These are phyloP conservation scores for Anguilla megastoma DNA, from an alignment of 2,797 vertebrate species.

Conservation along the genomic window DNA sequence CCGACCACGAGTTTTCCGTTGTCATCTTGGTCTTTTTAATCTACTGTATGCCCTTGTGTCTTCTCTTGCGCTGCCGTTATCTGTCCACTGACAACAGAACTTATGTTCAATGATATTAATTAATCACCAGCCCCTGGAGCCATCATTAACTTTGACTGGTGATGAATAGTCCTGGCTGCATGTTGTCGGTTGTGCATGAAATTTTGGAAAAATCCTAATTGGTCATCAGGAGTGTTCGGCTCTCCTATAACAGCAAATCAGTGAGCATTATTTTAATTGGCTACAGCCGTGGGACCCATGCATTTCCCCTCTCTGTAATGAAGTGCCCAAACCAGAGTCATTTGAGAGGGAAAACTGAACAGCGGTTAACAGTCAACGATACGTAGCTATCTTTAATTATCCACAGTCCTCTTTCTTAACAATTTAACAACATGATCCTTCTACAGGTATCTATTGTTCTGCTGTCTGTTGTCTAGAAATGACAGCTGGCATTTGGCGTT, in stretches of 20 bases:
- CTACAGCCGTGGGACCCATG: constrained; percentile 64
- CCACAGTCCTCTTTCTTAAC: background rate
- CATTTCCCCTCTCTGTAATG: constrained; percentile 59
- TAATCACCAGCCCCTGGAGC: constrained; percentile 63
- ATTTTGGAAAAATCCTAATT: constrained; percentile 62
- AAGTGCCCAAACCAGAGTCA: constrained; percentile 51
- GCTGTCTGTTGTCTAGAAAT: background rate
- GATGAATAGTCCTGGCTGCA: constrained; percentile 64
- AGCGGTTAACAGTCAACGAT: background rate
- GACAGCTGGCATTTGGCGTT: background rate
- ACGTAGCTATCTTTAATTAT: background rate
- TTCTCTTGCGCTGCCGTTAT: constrained; percentile 7
- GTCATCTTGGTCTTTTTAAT: background rate
- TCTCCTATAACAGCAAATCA: constrained; percentile 63
- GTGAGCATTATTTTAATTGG: constrained; percentile 69
- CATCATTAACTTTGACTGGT: constrained; percentile 72
- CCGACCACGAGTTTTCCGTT: background rate
- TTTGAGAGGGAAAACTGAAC: constrained; percentile 21
- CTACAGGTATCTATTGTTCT: background rate
- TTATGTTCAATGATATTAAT: constrained; percentile 53
- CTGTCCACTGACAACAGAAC: constrained; percentile 39
- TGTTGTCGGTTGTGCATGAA: constrained; percentile 62
- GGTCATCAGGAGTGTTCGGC: constrained; percentile 64
- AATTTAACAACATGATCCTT: background rate
- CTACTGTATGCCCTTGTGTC: background rate